These are phyloP conservation scores for Sinocyclocheilus anophthalmus DNA, from an alignment of 2,113 vertebrate genomes.

Conservation along the genomic window DNA sequence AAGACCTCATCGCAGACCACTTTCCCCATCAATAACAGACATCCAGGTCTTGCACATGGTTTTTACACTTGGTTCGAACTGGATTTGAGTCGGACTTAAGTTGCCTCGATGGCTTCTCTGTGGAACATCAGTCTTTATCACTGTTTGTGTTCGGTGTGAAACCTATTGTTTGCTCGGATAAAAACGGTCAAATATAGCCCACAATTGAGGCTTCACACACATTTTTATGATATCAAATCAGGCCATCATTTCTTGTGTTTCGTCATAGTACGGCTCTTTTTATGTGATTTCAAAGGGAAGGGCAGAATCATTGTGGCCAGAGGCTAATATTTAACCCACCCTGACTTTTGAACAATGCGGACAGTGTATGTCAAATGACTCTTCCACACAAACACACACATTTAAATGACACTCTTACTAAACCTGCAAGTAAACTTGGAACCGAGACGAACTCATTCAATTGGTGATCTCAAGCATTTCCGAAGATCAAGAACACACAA, in stretches of 20 bases:
- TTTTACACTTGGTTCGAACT: background rate
- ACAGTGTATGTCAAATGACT: slow-evolving; percentile 58
- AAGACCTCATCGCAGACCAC: background rate
- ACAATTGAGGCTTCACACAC: background rate
- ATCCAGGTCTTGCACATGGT: background rate
- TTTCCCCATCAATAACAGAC: background rate
- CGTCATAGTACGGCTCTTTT: slow-evolving; percentile 48
- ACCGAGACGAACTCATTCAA: slow-evolving; percentile 26
- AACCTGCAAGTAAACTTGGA: slow-evolving; percentile 39
- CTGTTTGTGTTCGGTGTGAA: background rate
- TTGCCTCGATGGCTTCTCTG: background rate
- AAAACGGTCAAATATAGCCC: background rate
- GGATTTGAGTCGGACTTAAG: background rate
- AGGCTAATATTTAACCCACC: slow-evolving; percentile 68
- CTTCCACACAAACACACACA: slow-evolving; percentile 31
- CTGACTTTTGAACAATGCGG: slow-evolving; percentile 60
- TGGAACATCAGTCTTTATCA: background rate
- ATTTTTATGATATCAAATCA: slow-evolving; percentile 29
- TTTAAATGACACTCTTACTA: slow-evolving; percentile 4
- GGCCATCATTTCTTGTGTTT: slow-evolving; percentile 49
- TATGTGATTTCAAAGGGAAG: slow-evolving; percentile 61
- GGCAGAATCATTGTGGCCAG: slow-evolving; percentile 53
- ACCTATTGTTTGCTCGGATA: slow-evolving; percentile 3
- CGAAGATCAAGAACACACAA: background rate
- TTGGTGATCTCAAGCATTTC: slow-evolving; percentile 34